Evolutionary conservation across 2,113 vertebrate species (phyloP), one percentile per base, ranked within the genome.

Genomic region (Cariama cristata): DNA sequence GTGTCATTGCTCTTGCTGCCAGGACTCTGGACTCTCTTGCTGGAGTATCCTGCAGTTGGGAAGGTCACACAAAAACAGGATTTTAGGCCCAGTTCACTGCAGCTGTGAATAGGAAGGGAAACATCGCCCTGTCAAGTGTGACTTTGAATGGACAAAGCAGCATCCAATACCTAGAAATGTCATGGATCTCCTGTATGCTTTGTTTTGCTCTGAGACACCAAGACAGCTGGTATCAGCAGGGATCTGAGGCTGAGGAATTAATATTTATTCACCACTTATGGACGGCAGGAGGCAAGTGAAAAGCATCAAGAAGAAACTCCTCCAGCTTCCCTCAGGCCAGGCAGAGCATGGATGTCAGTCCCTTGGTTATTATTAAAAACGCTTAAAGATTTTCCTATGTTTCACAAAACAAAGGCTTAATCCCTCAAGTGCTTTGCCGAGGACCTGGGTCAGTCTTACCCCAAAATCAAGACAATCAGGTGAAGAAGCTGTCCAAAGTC

Each of bases 1-100:
- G 99, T 99, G 97, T 99, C 99, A 22, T 99, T 99, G 98, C 99
- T 99, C 86, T 99, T 99, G 88, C 98, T 99, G 93, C 99, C 97
- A 55, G 99, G 99, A 88, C 99, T 99, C 98, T 99, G 99, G 68
- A 99, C 98, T 96, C 99, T 99, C 66, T 98, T 98, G 62, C 98
- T 98, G 42, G 98, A 97, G 76, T 98, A 98, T 7, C 98, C 98
- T 99, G 97, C 28, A 97, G 93, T 86, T 72, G 44, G 52, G 63
- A 93, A 92, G 27, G 74, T 63, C 74, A 91, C 45, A 87, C 8
- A 85, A 73, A 93, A 79, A 3, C 50, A 73, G 55, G 38, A 42
- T 68, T 93, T 97, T 76, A 96, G 32, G 49, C 28, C 9, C 13
- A 14, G 33, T 52, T 84, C 64, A 67, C 14, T 87, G 47, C 38